Base-by-base conservation (phyloP, 2,888 invertebrate genomes). In the Leptopilina drosophilae region DNA sequence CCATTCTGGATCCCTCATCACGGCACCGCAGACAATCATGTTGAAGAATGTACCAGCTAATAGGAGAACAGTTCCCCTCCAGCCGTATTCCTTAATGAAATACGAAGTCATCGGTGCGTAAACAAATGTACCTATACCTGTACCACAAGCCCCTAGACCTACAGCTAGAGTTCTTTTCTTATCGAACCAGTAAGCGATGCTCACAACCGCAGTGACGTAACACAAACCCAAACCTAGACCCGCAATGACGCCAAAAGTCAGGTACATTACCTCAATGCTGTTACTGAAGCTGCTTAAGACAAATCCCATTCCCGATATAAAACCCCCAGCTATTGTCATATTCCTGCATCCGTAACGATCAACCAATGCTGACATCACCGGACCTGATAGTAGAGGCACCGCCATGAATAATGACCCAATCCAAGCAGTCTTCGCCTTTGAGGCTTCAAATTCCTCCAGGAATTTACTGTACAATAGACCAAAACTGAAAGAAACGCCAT, bases 171-270 rank as follows among this genome's bases (percentile, higher is more conserved):
- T 96, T 59, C 97, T 94, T 88, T 95, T 96, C 91, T 96, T 96
- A 87, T 98, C 97, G 91, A 98, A 98, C 95, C 98, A 98, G 90
- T 97, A 97, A 8, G 98, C 97, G 80, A 98, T 96, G 78, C 96
- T 96, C 6, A 98, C 97, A 6, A 98, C 97, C 7, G 97, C 97
- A 2, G 97, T 96, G 12, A 97, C 97, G 89, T 97, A 98, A 77
- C 96, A 96, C 76, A 97, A 92, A 7, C 97, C 97, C 83, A 98
- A 93, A 0, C 97, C 98, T 80, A 97, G 91, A 0, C 97, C 97
- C 76, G 97, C 95, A 49, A 97, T 94, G 0, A 97, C 94, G 53
- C 97, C 97, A 90, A 97, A 97, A 0, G 97, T 97, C 77, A 98
- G 89, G 93, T 96, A 96, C 93, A 97, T 94, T 92, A 95, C 93